A percentile compares a stretch with the other conserved stretches of the same genome.
Evolutionary conservation across 2,888 invertebrate species (phyloP).

Genomic region (Helleia helle): DNA sequence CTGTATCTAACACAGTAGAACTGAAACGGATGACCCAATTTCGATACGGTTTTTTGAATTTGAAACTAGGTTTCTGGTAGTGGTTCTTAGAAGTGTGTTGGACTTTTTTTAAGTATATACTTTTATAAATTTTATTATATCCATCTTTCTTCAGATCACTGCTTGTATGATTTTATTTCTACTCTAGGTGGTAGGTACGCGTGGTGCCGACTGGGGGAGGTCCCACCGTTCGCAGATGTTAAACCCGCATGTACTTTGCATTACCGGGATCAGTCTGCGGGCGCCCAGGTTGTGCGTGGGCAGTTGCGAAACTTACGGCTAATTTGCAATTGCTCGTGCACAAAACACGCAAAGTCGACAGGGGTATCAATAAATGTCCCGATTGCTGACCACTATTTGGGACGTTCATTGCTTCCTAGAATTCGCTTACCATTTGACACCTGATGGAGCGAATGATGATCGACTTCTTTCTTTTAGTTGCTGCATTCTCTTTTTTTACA

Average conservation of each 20-base stretch:
- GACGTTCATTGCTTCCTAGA: not conserved
- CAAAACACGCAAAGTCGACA: not conserved
- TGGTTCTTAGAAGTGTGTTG: too few relatives aligned
- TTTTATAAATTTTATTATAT: too few relatives aligned
- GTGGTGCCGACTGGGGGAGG: not conserved
- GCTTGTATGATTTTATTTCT: too few relatives aligned
- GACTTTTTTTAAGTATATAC: too few relatives aligned
- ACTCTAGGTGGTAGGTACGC: not conserved
- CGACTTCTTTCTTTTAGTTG: not conserved
- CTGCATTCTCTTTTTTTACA: not conserved
- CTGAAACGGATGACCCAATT: too few relatives aligned
- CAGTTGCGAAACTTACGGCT: not conserved
- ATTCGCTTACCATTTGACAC: not conserved
- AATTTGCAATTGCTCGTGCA: not conserved
- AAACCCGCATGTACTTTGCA: not conserved
- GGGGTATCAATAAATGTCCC: not conserved
- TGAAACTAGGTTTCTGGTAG: too few relatives aligned
- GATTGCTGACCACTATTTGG: too few relatives aligned
- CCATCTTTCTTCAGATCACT: too few relatives aligned
- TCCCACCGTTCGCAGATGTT: not conserved
- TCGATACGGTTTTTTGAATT: too few relatives aligned
- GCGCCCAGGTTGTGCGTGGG: not conserved
- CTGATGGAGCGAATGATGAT: not conserved
- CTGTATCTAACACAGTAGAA: too few relatives aligned
- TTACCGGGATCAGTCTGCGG: not conserved